Conservation (phyloP, 1,140 invertebrate genomes). For the Sinella curviseta region DNA sequence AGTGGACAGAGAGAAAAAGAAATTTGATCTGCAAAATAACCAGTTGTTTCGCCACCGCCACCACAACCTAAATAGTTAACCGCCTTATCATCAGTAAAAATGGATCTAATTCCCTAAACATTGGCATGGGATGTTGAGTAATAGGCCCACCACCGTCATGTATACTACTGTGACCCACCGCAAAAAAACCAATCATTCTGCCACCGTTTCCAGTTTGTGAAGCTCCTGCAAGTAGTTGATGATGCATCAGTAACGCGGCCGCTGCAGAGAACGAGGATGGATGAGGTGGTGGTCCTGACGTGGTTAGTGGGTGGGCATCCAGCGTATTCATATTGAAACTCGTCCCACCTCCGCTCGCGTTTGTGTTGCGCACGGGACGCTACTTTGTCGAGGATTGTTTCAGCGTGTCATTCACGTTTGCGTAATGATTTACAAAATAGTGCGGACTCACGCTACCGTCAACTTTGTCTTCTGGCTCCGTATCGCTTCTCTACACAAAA, state of each 20-base stretch:
- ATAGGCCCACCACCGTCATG: neutral
- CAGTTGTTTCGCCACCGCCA: neutral
- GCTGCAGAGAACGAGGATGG: neutral
- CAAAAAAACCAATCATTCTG: neutral
- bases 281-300: constrained; percentile 2
- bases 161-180: neutral
- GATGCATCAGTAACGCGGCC: neutral
- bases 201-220: neutral
- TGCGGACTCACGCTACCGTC: constrained; percentile 83
- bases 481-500: constrained; percentile 53
- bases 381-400: constrained; percentile 92
- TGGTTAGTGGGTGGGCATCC: neutral
- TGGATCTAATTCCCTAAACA: neutral
- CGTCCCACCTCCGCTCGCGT: neutral
- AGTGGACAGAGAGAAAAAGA: constrained; percentile 52
- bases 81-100: neutral
- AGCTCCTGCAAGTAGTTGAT: neutral
- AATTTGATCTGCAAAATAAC: constrained; percentile 16
- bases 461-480: constrained; percentile 80
- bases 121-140: constrained; percentile 51
- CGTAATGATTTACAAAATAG: constrained; percentile 94
- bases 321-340: constrained; percentile 8
- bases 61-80: neutral
- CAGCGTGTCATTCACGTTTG: constrained; percentile 91
- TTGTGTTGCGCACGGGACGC: constrained; percentile 66